A percentile compares a stretch with the other conserved stretches of the same genome.
Evolutionary conservation across 1,140 invertebrate genomes (phyloP).

Genomic region (Macrobrachium nipponense): DNA sequence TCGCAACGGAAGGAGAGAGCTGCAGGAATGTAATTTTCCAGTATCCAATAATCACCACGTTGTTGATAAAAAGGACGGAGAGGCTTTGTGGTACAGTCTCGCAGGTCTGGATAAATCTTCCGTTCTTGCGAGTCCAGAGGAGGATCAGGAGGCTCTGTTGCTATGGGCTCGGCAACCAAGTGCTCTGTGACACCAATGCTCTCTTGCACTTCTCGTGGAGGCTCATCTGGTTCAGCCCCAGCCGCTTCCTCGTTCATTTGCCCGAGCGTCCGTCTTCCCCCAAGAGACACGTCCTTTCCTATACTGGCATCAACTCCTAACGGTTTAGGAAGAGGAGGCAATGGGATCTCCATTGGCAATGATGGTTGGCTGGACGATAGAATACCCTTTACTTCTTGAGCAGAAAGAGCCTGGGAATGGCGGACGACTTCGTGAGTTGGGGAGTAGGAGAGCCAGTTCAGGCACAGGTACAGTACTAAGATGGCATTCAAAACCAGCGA

Average conservation of each 20-base stretch:
- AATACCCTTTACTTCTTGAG: neutral
- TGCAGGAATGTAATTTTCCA: conserved; percentile 85
- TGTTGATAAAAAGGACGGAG: conserved; percentile 69
- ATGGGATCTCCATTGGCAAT: neutral
- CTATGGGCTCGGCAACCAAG: conserved; percentile 26
- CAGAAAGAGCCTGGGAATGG: neutral
- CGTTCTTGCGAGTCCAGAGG: conserved; percentile 53
- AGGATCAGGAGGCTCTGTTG: conserved; percentile 57
- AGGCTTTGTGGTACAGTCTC: conserved; percentile 41
- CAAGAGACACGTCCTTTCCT: conserved; percentile 33
- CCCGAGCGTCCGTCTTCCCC: conserved; percentile 44
- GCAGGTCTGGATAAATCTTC: conserved; percentile 57
- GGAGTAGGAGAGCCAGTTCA: conserved; percentile 44
- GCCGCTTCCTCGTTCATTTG: conserved; percentile 20
- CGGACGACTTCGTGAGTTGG: neutral
- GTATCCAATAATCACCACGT: conserved; percentile 88
- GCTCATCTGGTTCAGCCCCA: conserved; percentile 52
- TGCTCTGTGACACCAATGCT: conserved; percentile 60
- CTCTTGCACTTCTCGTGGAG: conserved; percentile 61
- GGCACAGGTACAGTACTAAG: conserved; percentile 56
- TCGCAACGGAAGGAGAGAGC: conserved; percentile 74
- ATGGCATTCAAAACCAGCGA: conserved; percentile 54
- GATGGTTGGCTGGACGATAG: neutral
- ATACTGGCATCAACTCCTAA: neutral
- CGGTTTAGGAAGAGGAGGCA: neutral